phyloP scores from a whole-genome alignment of 2,113 vertebrate genomes.

The Vulpes lagopus region DNA sequence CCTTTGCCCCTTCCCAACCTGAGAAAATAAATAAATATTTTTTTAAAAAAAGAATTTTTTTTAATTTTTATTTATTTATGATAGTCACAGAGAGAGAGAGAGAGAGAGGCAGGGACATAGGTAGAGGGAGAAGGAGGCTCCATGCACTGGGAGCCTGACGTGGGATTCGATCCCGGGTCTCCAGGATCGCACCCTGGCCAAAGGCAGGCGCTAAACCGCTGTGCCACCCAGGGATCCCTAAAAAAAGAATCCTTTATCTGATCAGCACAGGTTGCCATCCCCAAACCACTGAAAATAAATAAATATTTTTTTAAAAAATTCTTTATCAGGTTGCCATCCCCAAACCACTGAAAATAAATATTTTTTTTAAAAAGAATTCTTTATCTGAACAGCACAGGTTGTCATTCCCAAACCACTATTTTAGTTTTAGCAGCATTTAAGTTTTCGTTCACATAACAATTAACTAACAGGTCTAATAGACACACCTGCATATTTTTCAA shows the following conservation, averaged over 20 bases:
- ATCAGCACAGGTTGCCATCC: background rate
- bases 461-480: background rate
- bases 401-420: background rate
- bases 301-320: background rate
- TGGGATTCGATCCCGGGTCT: too few relatives aligned
- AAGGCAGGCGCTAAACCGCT: too few relatives aligned
- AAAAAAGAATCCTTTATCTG: background rate
- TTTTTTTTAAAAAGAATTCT: background rate
- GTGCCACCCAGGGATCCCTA: too few relatives aligned
- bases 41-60: too few relatives aligned
- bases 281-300: background rate
- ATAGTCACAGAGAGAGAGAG: too few relatives aligned
- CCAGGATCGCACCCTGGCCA: too few relatives aligned
- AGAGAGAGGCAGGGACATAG: too few relatives aligned
- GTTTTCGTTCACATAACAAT: background rate
- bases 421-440: conserved; percentile 21
- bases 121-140: too few relatives aligned
- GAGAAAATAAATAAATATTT: background rate
- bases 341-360: background rate
- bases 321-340: background rate
- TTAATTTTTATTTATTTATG: too few relatives aligned
- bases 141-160: too few relatives aligned
- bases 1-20: background rate
- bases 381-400: background rate
- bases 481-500: background rate